Evolutionary conservation across 35 echinoderm and acorn worm species (phyloP).

Genomic region (Lytechinus pictus): DNA sequence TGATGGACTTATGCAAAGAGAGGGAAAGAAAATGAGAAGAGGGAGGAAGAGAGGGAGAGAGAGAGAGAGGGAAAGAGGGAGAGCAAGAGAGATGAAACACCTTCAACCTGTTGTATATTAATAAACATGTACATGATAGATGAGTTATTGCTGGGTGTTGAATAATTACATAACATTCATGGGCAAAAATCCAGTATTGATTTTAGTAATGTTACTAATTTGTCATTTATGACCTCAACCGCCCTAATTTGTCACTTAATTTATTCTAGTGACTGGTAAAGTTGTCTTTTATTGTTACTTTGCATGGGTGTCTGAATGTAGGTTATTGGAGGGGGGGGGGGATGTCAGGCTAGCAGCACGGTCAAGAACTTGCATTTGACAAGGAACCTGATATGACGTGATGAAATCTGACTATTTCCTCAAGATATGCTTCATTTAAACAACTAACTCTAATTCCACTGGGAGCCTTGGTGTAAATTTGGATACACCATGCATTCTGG

Average conservation of each 20-base stretch:
- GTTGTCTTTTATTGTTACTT: too few species aligned
- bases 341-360: background rate
- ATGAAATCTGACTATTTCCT: background rate
- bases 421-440: background rate
- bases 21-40: background rate
- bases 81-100: background rate
- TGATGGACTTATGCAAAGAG: background rate
- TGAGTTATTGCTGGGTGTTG: too few species aligned
- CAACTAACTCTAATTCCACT: background rate
- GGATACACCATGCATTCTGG: background rate
- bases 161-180: too few species aligned
- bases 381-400: background rate
- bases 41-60: background rate
- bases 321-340: background rate
- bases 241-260: too few species aligned
- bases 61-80: background rate
- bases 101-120: too few species aligned
- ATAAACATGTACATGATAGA: too few species aligned
- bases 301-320: too few species aligned
- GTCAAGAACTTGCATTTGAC: background rate
- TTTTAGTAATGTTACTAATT: too few species aligned
- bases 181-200: too few species aligned
- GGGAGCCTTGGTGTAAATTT: background rate
- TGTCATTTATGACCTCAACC: too few species aligned
- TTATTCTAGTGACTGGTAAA: too few species aligned